Base-by-base conservation (phyloP, 2,888 invertebrate genomes). In the Chironomus riparius region DNA sequence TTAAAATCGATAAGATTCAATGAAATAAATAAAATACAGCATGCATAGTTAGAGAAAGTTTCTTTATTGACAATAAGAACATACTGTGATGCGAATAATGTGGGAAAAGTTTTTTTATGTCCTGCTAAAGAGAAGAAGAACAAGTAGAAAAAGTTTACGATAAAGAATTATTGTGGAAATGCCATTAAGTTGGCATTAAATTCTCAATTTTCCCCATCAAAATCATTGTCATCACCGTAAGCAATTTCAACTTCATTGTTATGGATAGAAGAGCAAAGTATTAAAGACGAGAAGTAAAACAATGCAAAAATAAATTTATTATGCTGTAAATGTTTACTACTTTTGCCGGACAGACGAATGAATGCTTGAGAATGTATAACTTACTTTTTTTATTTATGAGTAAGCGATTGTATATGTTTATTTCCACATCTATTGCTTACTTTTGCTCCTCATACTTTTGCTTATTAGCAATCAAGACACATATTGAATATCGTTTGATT, bases 311-410 rank as follows among this genome's bases (percentile, higher is more conserved):
- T 13, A 47, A 24, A 71, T 56, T 71, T 71, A 71, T 71, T 71
- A 71, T 71, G 71, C 71, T 56, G 71, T 71, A 48, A 71, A 71
- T 48, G 71, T 71, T 71, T 71, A 71, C 15, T 18, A 56, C n/a
- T 18, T 56, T 70, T 47, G 48, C 70, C 21, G 70, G 70, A 70
- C 70, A 47, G 38, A 10, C 10, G 38, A 1, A 38, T 18, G 18
- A 18, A 56, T 18, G 56, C 56, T 47, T 70, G 48, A 22, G 47
- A 70, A 70, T 70, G 70, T 21, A 38, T 68, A 68, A 38, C 38
- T 38, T 38, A 10, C 10, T 1, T 38, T 28, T 28, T 38, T 38
- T 38, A 38, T 56, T 56, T 56, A 56, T 56, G 56, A 18, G 15
- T 7, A 0, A 18, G 56, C 13, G 50, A 56, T 56, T 56, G 56